phyloP scores from a whole-genome alignment of 2,113 vertebrate genomes.

The Esox niger region DNA sequence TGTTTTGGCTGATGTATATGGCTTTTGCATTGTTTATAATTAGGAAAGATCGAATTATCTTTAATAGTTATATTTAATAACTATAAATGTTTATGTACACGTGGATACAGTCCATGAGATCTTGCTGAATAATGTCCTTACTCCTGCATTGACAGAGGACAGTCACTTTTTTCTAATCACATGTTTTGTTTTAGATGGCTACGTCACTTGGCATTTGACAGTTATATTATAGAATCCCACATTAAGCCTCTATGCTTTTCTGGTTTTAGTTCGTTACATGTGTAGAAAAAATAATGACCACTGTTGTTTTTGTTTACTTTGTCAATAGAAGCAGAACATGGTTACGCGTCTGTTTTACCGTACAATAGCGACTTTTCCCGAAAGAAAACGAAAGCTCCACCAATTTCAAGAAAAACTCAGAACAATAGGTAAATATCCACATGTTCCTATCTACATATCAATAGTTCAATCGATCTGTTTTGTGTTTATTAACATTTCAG shows the following conservation, averaged over 20 bases:
- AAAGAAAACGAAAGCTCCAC: conserved; percentile 92
- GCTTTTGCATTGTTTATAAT: not conserved
- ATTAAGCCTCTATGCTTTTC: not conserved
- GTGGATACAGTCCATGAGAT: not conserved
- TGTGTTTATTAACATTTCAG: conserved; percentile 34
- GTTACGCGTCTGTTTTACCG: conserved; percentile 95
- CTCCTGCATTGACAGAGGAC: not conserved
- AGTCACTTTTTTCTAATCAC: not conserved
- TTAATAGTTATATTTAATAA: not conserved
- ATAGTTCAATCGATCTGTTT: conserved; percentile 38
- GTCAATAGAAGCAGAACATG: conserved; percentile 93
- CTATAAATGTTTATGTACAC: not conserved
- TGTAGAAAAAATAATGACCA: conserved; percentile 19
- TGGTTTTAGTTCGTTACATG: not conserved
- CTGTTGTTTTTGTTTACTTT: conserved; percentile 57
- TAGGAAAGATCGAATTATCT: not conserved
- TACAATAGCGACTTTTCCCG: conserved; percentile 90
- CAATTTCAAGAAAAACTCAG: conserved; percentile 88
- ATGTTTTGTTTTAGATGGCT: conserved; percentile 1
- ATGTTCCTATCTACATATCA: not conserved
- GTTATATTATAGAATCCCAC: not conserved
- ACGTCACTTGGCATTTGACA: conserved; percentile 2
- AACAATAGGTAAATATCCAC: conserved; percentile 87
- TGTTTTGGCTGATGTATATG: not conserved
- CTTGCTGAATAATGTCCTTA: not conserved